Conservation (phyloP, 2,888 invertebrate genomes). For the Lobophora halterata region DNA sequence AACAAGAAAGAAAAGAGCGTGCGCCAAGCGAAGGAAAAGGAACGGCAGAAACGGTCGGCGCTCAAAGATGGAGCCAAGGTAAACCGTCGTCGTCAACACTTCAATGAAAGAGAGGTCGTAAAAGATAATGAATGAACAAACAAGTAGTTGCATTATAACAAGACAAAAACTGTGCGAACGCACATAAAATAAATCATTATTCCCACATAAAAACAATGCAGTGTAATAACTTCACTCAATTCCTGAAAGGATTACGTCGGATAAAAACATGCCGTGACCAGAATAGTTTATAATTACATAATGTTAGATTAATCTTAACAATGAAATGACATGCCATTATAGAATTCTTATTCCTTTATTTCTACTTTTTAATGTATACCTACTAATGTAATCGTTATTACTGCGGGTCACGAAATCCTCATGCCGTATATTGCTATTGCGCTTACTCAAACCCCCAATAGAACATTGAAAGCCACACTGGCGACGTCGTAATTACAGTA, state of each 20-base stretch:
- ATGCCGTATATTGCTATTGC: conserved; percentile 44
- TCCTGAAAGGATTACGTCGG: conserved; percentile 8
- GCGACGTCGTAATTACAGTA: conserved; percentile 52
- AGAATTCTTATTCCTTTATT: conserved; percentile 50
- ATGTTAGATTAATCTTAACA: conserved; percentile 43
- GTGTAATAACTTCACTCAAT: conserved; percentile 2
- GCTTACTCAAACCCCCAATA: conserved; percentile 47
- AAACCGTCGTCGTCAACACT: conserved; percentile 57
- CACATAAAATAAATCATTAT: neutral
- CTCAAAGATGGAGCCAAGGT: conserved; percentile 51
- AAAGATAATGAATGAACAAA: conserved; percentile 8
- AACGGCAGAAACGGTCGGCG: conserved; percentile 50
- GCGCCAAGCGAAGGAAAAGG: conserved; percentile 60
- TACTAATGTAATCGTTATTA: conserved; percentile 62
- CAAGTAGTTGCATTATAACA: conserved; percentile 6
- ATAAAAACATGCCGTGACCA: conserved; percentile 41
- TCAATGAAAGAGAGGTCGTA: conserved; percentile 16
- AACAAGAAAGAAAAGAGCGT: conserved; percentile 58
- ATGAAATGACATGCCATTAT: conserved; percentile 40
- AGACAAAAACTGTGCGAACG: neutral
- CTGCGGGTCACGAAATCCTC: conserved; percentile 58
- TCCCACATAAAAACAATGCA: conserved; percentile 10
- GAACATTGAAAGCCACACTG: conserved; percentile 49
- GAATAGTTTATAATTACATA: conserved; percentile 39
- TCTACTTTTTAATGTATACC: conserved; percentile 56